Conservation (phyloP, 2,888 invertebrate species). For the Protodeltote pygarga region DNA sequence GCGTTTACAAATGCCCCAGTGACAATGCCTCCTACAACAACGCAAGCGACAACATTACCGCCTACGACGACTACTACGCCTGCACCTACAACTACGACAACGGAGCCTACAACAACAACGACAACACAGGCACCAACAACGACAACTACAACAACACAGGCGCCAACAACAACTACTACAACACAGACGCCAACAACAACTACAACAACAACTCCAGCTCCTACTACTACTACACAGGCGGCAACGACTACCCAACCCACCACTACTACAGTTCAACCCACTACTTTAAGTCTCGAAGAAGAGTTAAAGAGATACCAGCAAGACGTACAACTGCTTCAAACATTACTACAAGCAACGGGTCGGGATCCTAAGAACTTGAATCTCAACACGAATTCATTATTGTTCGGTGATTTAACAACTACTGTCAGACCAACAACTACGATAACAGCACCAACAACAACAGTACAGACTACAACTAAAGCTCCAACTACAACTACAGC, state of each 20-base stretch:
- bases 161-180: slow-evolving; percentile 30
- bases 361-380: slow-evolving; percentile 74
- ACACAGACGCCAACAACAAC: slow-evolving; percentile 52
- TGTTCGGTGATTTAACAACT: slow-evolving; percentile 46
- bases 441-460: slow-evolving; percentile 46
- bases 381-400: slow-evolving; percentile 51
- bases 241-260: slow-evolving; percentile 51
- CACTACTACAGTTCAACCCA: slow-evolving; percentile 45
- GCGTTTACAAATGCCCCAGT: slow-evolving; percentile 47
- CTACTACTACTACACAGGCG: slow-evolving; percentile 42
- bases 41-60: slow-evolving; percentile 43
- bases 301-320: slow-evolving; percentile 68
- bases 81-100: slow-evolving; percentile 46
- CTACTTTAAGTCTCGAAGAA: slow-evolving; percentile 60
- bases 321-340: slow-evolving; percentile 64
- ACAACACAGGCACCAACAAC: slow-evolving; percentile 32
- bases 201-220: slow-evolving; percentile 34
- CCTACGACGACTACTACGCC: slow-evolving; percentile 47
- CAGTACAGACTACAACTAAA: slow-evolving; percentile 39
- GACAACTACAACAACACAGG: slow-evolving; percentile 41
- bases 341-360: slow-evolving; percentile 66
- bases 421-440: slow-evolving; percentile 45
- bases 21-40: slow-evolving; percentile 56
- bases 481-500: slow-evolving; percentile 46
- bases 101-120: slow-evolving; percentile 38